Evolutionary conservation across 2,113 vertebrate species (phyloP).

Genomic region (Strix uralensis): DNA sequence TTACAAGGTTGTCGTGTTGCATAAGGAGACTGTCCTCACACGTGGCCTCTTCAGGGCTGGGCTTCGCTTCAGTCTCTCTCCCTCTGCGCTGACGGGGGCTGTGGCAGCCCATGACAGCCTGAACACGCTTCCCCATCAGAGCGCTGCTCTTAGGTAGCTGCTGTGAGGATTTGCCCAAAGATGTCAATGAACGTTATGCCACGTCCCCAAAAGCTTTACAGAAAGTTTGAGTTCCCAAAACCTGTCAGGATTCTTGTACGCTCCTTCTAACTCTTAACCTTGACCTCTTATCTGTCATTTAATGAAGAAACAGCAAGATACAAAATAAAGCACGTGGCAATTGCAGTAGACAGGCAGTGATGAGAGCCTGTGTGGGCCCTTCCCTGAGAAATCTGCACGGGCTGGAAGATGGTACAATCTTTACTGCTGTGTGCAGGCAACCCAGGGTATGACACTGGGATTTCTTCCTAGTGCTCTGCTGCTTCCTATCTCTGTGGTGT

Average conservation of each 20-base stretch:
- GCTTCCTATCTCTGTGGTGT: neutral
- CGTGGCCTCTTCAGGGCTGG: neutral
- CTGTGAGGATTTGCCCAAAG: neutral
- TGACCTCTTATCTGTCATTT: neutral
- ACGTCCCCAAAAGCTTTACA: neutral
- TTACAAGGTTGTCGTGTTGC: neutral
- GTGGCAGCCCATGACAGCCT: neutral
- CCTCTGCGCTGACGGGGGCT: neutral
- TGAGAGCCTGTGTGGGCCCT: neutral
- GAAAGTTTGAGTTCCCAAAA: neutral
- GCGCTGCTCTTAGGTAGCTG: neutral
- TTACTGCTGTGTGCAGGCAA: neutral
- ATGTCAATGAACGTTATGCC: rapidly evolving
- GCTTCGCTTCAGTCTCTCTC: neutral
- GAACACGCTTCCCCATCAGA: rapidly evolving
- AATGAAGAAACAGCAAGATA: neutral
- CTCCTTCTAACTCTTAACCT: neutral
- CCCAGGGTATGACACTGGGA: neutral
- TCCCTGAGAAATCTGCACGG: neutral
- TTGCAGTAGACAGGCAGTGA: neutral
- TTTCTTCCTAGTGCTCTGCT: neutral
- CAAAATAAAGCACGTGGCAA: neutral
- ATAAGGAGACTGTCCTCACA: neutral
- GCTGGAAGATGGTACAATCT: neutral
- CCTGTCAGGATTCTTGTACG: neutral